Base-by-base conservation (phyloP, 2,113 vertebrate species). In the Psilopogon haemacephalus region DNA sequence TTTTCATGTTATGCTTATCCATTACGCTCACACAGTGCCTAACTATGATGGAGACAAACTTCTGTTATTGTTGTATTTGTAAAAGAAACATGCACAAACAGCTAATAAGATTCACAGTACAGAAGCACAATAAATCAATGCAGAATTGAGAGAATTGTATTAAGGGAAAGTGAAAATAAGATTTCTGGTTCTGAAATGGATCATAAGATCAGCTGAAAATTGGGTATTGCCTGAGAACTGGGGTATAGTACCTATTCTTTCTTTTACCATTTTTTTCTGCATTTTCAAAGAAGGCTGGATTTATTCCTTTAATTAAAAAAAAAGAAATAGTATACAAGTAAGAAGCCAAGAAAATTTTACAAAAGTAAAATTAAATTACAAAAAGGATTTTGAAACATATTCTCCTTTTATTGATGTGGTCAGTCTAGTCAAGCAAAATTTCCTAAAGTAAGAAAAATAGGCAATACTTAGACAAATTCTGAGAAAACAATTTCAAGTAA, bases 41-140 rank as follows among this genome's bases (percentile, higher is more conserved):
- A 67, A n/a, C 65, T 86, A 38, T 15, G 71, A 76, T 79, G 89
- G 92, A 74, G 74, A 84, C 33, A 90, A 95, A 86, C 63, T 94
- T 94, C 64, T 85, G 86, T 74, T 52, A 76, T n/a, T 76, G 55
- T 50, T 90, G 32, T 59, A 86, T 93, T 93, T 90, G 64, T 89
- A 89, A 87, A 93, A 93, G 81, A 92, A 94, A 92, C 77, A 92
- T 88, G 74, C 70, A 94, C 60, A 84, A 77, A 78, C 1, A 72
- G 33, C 50, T 95, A 95, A 85, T 95, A 94, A 79, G 91, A 91
- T 94, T 93, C 95, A 86, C 80, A 95, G 37, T 62, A 71, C 44
- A 93, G 69, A 90, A 90, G 48, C 83, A 94, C 94, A 91, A 90
- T 91, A 95, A 93, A 95, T 95, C 95, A 95, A 94, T 88, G 79